Conservation (phyloP, 1,140 invertebrate genomes). For the Galendromus occidentalis region DNA sequence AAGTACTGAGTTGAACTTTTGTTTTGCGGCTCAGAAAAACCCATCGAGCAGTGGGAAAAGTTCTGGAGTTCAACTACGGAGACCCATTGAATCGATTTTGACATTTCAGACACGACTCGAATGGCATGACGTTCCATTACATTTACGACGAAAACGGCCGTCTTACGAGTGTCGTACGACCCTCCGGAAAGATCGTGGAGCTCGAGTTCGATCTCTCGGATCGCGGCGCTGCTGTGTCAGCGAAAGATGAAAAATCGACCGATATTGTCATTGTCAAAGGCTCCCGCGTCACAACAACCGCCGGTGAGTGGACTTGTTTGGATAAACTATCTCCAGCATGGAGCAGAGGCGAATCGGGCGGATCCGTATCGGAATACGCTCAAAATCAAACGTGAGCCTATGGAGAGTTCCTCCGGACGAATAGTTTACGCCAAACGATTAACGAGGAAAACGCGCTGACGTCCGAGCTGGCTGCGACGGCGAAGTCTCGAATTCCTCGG, state of each 20-base stretch:
- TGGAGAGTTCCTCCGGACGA: no score
- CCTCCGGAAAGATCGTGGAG: constrained; percentile 67
- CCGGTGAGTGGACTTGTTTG: constrained; percentile 19
- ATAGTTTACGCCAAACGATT: no score
- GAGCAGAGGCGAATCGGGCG: no score
- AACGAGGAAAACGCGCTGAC: no score
- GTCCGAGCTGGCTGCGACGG: no score
- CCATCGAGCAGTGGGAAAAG: no score
- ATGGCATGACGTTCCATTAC: constrained; percentile 75
- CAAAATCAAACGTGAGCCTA: no score
- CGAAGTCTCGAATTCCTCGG: no score
- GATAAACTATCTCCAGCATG: not conserved
- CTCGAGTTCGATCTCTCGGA: constrained; percentile 64
- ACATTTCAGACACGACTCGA: constrained; percentile 50
- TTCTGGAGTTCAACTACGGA: constrained; percentile 24
- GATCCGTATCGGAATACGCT: no score
- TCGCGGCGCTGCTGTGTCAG: constrained; percentile 64
- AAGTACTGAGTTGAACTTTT: no score
- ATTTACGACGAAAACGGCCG: constrained; percentile 86
- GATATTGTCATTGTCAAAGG: constrained; percentile 66
- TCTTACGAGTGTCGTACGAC: constrained; percentile 65
- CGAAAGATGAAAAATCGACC: constrained; percentile 57
- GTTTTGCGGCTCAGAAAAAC: no score
- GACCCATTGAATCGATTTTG: constrained; percentile 26
- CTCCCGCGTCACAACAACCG: constrained; percentile 39